phyloP scores from a whole-genome alignment of 2,113 vertebrate species.

The Pterocles gutturalis region DNA sequence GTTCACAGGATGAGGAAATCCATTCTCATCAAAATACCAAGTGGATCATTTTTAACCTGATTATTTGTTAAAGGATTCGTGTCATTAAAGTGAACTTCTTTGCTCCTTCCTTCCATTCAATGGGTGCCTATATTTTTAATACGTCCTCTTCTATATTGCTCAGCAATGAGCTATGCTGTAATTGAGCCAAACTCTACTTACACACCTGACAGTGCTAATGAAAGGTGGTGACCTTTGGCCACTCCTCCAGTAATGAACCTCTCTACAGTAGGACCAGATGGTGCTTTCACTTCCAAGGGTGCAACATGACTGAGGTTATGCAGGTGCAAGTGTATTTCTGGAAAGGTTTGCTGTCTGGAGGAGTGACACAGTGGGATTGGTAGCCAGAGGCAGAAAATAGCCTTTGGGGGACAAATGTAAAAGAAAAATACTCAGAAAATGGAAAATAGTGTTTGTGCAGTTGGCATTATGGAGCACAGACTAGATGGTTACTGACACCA shows the following conservation, averaged over 20 bases:
- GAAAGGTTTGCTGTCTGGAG: not conserved
- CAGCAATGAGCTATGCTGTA: slow-evolving; percentile 11
- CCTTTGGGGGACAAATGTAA: not conserved
- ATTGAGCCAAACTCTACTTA: slow-evolving; percentile 20
- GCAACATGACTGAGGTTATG: slow-evolving; percentile 21
- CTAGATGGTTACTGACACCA: not conserved
- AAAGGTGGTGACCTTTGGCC: slow-evolving; percentile 47
- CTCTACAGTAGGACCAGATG: slow-evolving; percentile 32
- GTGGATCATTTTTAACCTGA: slow-evolving; percentile 66
- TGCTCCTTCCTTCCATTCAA: not conserved
- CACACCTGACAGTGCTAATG: slow-evolving; percentile 43
- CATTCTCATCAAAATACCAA: slow-evolving; percentile 71
- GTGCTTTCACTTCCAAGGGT: slow-evolving; percentile 46
- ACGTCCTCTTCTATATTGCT: not conserved
- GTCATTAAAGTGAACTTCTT: not conserved
- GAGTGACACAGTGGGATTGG: not conserved
- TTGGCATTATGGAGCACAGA: not conserved
- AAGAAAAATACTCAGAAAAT: not conserved
- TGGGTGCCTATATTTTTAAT: slow-evolving; percentile 5
- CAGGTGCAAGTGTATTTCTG: slow-evolving; percentile 49
- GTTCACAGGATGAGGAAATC: slow-evolving; percentile 76
- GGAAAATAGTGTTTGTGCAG: not conserved
- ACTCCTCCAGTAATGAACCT: slow-evolving; percentile 15
- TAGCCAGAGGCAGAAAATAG: slow-evolving; percentile 34
- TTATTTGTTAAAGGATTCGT: slow-evolving; percentile 62